These are phyloP conservation scores for Mesorhabditis spiculigera DNA, from an alignment of 2,888 invertebrate genomes.

Conservation along the genomic window DNA sequence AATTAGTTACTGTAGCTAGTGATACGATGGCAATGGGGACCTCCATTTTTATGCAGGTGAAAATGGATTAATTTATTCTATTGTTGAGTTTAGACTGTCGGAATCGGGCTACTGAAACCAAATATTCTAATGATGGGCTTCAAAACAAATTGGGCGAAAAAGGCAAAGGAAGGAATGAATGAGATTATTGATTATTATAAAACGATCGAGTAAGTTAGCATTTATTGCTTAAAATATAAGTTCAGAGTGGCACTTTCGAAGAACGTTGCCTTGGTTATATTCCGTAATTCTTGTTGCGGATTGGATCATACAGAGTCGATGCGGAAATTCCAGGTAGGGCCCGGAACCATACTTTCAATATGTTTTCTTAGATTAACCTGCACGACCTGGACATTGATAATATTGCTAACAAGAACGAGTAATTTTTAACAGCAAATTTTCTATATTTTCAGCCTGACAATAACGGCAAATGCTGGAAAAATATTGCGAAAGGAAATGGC, in stretches of 20 bases:
- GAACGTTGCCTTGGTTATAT: constrained; percentile 24
- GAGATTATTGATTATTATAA: not conserved
- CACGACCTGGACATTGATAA: no score
- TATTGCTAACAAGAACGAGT: no score
- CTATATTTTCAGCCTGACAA: no score
- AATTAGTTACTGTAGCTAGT: not conserved
- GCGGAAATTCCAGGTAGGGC: constrained; percentile 14
- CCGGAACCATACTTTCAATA: not conserved
- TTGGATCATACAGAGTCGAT: constrained; percentile 24
- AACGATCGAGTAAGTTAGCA: not conserved
- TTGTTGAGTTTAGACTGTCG: constrained; percentile 20
- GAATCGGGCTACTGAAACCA: constrained; percentile 26
- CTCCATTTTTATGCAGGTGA: not conserved
- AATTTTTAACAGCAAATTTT: no score
- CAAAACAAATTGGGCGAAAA: constrained; percentile 24
- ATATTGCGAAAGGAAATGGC: no score
- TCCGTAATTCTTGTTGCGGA: constrained; percentile 22
- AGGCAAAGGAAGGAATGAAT: not conserved
- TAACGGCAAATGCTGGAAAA: no score
- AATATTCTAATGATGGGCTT: constrained; percentile 32
- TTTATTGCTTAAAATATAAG: not conserved
- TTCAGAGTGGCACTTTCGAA: constrained; percentile 20
- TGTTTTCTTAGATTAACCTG: no score
- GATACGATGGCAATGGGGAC: not conserved
- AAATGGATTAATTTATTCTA: not conserved